Percentiles rank a stretch among this genome's conserved stretches.
phyloP scores from a whole-genome alignment of 1,140 invertebrate genomes.

The Pogonognathellus flavescens region DNA sequence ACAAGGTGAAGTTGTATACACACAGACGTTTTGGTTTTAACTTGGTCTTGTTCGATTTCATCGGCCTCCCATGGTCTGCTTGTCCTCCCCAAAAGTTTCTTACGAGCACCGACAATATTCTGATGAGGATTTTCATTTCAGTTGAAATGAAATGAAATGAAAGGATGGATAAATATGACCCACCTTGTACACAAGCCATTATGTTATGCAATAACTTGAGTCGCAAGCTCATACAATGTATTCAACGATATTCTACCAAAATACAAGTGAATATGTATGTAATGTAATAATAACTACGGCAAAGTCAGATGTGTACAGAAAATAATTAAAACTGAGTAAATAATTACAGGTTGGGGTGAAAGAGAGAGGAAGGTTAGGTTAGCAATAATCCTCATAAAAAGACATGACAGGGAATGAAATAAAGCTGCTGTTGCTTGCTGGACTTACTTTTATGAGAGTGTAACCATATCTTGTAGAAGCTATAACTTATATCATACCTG shows the following conservation, averaged over 20 bases:
- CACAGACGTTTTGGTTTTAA: background rate
- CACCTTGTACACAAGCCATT: slow-evolving; percentile 5
- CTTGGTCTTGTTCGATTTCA: background rate
- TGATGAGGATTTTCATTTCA: slow-evolving; percentile 24
- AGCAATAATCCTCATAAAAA: slow-evolving; percentile 30
- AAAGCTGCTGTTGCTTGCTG: background rate
- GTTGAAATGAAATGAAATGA: slow-evolving; percentile 10
- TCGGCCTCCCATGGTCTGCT: slow-evolving; percentile 26
- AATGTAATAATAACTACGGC: background rate
- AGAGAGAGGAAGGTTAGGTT: slow-evolving; percentile 42
- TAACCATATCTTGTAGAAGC: background rate
- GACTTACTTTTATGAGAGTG: background rate
- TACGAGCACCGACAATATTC: slow-evolving; percentile 2
- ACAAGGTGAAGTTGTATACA: background rate
- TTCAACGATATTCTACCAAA: too few species aligned
- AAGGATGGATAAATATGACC: background rate
- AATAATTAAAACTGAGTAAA: slow-evolving; percentile 63
- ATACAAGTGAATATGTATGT: background rate
- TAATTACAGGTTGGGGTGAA: slow-evolving; percentile 59
- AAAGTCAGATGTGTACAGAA: slow-evolving; percentile 50
- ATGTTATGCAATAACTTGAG: background rate
- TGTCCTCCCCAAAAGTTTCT: slow-evolving; percentile 38
- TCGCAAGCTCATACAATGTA: too few species aligned
- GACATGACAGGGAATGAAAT: slow-evolving; percentile 4
- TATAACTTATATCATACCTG: background rate